Base-by-base conservation (phyloP, 2,797 vertebrate genomes). In the Epinephelus coioides region DNA sequence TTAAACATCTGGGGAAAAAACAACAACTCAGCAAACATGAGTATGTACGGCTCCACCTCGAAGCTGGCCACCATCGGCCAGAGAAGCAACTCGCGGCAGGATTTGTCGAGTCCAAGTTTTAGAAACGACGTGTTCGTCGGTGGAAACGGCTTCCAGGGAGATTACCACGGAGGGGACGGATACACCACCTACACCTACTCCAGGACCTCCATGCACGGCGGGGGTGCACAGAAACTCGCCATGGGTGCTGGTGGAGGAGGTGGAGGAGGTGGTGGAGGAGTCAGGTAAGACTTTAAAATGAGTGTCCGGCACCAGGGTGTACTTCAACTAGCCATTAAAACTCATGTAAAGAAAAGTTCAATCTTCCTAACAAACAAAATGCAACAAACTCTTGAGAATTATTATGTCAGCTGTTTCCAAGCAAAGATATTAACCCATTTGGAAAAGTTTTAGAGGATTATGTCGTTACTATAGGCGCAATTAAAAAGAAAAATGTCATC, bases 11-110 rank as follows among this genome's bases (percentile, higher is more conserved):
- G 34, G 27, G 27, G 27, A 23, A 46, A 15, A 38, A 53, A 50
- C 11, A 53, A 50, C 23, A 50, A 46, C 34, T 44, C 6, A 2
- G 5, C 34, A 47, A 76, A 77, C 6, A 96, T 96, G 94, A 96
- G 93, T 73, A 0, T 77, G 5, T 86, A 87, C 85, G 94, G 90
- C 2, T 95, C 95, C 3, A 87, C 72, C 0, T 50, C 75, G 0
- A 83, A 53, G 17, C 82, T 93, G 25, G 12, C 74, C 21, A 46
- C 77, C 23, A 18, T 94, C 53, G 79, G 89, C 46, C 92, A 38
- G 57, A 91, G 93, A 51, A 90, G 87, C 40, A 88, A 49, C n/a
- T 96, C 95, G 0, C 82, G 94, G 8, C 89, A 83, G 46, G 95
- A 96, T 47, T 70, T 96, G 79, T 4, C 80, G 38, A 65, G 23